Evolutionary conservation across 1,140 invertebrate species (phyloP).

Genomic region (Drosophila ohnishii): DNA sequence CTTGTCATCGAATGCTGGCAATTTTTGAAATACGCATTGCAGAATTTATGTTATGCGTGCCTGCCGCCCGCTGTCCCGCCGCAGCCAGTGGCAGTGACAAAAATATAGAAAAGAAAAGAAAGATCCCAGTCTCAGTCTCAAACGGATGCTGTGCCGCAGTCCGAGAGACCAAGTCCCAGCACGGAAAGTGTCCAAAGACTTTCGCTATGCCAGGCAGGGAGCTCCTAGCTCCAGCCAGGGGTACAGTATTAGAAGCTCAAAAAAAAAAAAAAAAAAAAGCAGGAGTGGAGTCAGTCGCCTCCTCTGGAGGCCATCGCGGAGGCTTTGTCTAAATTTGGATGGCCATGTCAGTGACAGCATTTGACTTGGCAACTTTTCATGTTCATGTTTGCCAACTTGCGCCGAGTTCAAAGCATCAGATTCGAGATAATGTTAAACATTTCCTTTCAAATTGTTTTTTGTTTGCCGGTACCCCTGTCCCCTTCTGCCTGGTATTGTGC

Average conservation of each 20-base stretch:
- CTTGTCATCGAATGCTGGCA: conserved; percentile 63
- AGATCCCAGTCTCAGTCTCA: conserved; percentile 31
- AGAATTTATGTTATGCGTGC: conserved; percentile 80
- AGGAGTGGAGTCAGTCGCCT: conserved; percentile 37
- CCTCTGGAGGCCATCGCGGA: conserved; percentile 71
- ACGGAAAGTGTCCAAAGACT: conserved; percentile 76
- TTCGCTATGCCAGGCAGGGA: conserved; percentile 53
- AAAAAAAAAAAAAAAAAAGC: not conserved
- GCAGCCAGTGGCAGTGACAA: conserved; percentile 56
- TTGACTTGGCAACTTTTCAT: conserved; percentile 72
- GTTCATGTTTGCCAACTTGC: conserved; percentile 68
- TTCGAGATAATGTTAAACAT: conserved; percentile 75
- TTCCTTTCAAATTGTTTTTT: conserved; percentile 75
- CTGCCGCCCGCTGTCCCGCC: conserved; percentile 40
- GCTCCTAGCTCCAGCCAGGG: not conserved
- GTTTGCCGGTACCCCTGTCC: conserved; percentile 18
- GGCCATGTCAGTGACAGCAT: conserved; percentile 77
- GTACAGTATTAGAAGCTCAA: conserved; percentile 25
- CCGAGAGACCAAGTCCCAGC: conserved; percentile 23
- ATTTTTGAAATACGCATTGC: conserved; percentile 80
- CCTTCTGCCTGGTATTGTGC: conserved; percentile 1
- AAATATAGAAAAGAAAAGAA: conserved; percentile 55
- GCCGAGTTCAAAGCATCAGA: conserved; percentile 78
- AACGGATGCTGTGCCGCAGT: conserved; percentile 40
- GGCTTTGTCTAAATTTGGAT: conserved; percentile 80